Evolutionary conservation across 2,113 vertebrate genomes (phyloP), one percentile per base, ranked within the genome.

Genomic region (Bombycilla garrulus): DNA sequence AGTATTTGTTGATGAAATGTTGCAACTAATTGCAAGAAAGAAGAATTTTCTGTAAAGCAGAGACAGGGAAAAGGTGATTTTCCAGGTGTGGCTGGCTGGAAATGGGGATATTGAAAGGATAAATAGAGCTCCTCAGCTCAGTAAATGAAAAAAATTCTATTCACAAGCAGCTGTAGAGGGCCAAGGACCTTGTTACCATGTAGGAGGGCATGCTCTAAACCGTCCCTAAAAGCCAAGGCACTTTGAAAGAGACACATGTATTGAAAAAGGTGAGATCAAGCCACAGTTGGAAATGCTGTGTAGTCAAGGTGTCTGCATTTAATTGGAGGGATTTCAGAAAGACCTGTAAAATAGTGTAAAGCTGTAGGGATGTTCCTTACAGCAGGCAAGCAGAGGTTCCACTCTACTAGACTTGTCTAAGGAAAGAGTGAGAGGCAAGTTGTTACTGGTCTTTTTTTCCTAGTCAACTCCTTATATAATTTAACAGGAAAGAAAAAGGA

Each of bases 251-350:
- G 36, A 64, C 3, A 16, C 1, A 0, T 3, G 8, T 22, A 38
- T 60, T 58, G 15, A 11, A 84, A 84, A 69, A 70, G 6, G 7
- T 50, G 35, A 91, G 61, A 74, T 69, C n/a, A 76, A 60, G 13
- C 57, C 71, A 26, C n/a, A 50, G n/a, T 1, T 54, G 62, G 71
- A 90, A 77, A 45, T 0, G 0, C 17, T 29, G 14, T 33, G 53
- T 23, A 82, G 40, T 58, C 29, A 38, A 36, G 19, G 26, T 58
- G 36, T 45, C 45, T 61, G 28, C 13, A 45, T 23, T 62, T 66
- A 54, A 56, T 22, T 71, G 60, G 47, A 57, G 15, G 33, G 36
- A 81, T 54, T 66, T 91, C 81, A 66, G 56, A 66, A 66, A 71
- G 26, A 38, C 6, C 12, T 73, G 23, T 73, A n/a, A 82, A 91